Evolutionary conservation across 2,888 invertebrate genomes (phyloP).

Genomic region (Hylaea fasciaria): DNA sequence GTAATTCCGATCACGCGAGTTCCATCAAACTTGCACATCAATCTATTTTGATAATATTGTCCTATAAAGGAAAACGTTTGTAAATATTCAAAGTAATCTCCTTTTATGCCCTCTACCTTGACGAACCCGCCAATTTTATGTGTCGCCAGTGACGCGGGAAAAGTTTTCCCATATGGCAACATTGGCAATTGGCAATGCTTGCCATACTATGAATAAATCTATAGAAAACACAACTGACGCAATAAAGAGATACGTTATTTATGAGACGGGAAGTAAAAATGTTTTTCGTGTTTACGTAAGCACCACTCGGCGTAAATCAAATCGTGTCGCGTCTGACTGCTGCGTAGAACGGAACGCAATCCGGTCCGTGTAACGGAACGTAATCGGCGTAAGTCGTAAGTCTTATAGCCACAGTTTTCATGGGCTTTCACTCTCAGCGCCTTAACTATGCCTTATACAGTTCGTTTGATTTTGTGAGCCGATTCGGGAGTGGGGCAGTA

Average conservation of each 20-base stretch:
- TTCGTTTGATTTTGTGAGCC: constrained; percentile 43
- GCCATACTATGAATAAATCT: constrained; percentile 58
- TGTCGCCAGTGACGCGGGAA: constrained; percentile 35
- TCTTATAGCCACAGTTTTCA: constrained; percentile 39
- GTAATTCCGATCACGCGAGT: neutral
- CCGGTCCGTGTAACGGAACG: constrained; percentile 28
- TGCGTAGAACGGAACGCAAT: constrained; percentile 19
- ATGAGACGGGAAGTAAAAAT: constrained; percentile 55
- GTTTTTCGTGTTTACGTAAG: constrained; percentile 57
- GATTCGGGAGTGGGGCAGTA: constrained; percentile 31
- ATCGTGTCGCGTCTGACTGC: constrained; percentile 35
- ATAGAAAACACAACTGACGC: constrained; percentile 49
- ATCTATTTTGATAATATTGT: constrained; percentile 1
- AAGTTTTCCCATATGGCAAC: constrained; percentile 39
- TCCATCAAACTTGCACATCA: constrained; percentile 10
- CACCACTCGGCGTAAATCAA: constrained; percentile 54
- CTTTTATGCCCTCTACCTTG: constrained; percentile 30
- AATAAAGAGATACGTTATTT: constrained; percentile 59
- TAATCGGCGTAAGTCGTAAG: constrained; percentile 34
- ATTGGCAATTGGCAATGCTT: constrained; percentile 26
- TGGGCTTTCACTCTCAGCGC: constrained; percentile 25
- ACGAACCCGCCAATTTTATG: constrained; percentile 35
- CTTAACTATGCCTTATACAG: constrained; percentile 34
- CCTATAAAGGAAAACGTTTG: constrained; percentile 12
- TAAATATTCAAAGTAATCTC: constrained; percentile 33